Evolutionary conservation across 2,797 vertebrate genomes (phyloP).

Genomic region (Threskiornis aethiopicus): DNA sequence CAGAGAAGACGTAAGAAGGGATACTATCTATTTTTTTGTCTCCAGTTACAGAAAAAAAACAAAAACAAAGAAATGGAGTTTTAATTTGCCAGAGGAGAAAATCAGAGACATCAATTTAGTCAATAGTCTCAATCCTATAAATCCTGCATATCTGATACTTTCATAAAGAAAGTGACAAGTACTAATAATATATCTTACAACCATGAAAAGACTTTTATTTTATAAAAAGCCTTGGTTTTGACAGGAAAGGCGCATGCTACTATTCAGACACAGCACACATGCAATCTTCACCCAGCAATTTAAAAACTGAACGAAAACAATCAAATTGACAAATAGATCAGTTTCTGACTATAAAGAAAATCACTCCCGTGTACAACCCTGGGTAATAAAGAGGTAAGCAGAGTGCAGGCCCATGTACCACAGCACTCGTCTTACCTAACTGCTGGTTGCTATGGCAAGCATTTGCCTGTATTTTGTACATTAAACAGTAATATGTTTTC

Average conservation of each 20-base stretch:
- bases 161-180: constrained; percentile 8
- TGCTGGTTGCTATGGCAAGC: constrained; percentile 46
- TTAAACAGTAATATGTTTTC: not conserved
- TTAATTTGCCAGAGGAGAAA: constrained; percentile 1
- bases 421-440: not conserved
- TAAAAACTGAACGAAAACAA: not conserved
- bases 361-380: not conserved
- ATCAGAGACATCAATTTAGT: not conserved
- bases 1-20: not conserved
- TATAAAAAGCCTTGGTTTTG: not conserved
- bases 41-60: not conserved
- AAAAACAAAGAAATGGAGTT: not conserved
- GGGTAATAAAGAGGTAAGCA: constrained; percentile 20
- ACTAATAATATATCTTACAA: not conserved
- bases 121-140: not conserved
- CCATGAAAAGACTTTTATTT: not conserved
- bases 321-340: not conserved
- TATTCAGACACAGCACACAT: not conserved
- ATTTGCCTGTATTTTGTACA: not conserved
- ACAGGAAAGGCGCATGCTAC: not conserved
- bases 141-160: not conserved
- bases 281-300: not conserved
- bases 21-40: not conserved
- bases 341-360: not conserved
- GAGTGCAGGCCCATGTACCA: not conserved